Evolutionary conservation across 2,113 vertebrate species (phyloP).

Genomic region (Helogale parvula): DNA sequence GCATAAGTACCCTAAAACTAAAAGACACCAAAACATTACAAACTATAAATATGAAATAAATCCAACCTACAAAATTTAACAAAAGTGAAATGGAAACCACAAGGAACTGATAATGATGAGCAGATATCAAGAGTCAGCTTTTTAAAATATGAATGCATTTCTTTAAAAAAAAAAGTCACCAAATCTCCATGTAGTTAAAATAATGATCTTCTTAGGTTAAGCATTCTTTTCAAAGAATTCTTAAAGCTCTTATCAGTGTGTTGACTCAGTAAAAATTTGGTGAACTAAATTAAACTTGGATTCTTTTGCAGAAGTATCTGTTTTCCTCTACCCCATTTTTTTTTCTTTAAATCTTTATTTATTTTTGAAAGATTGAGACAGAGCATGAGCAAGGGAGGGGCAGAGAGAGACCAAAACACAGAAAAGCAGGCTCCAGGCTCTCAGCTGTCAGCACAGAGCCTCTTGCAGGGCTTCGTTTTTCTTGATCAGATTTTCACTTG

Average conservation of each 20-base stretch:
- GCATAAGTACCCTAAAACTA: neutral
- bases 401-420: too few relatives aligned
- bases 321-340: neutral
- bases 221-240: neutral
- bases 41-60: slow-evolving; percentile 42
- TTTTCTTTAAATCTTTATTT: too few relatives aligned
- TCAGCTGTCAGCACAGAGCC: too few relatives aligned
- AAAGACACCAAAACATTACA: slow-evolving; percentile 14
- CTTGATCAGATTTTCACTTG: neutral
- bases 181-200: neutral
- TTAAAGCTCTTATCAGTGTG: neutral
- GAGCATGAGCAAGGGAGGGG: too few relatives aligned
- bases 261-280: neutral
- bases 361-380: too few relatives aligned
- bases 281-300: neutral
- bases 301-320: neutral
- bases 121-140: neutral
- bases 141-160: neutral
- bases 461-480: neutral
- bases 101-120: slow-evolving; percentile 18
- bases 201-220: neutral
- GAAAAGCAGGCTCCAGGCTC: too few relatives aligned
- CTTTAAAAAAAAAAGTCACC: neutral
- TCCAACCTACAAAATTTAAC: neutral
- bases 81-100: slow-evolving; percentile 25